Conservation (phyloP, 2,113 vertebrate genomes). For the Taurulus bubalis region DNA sequence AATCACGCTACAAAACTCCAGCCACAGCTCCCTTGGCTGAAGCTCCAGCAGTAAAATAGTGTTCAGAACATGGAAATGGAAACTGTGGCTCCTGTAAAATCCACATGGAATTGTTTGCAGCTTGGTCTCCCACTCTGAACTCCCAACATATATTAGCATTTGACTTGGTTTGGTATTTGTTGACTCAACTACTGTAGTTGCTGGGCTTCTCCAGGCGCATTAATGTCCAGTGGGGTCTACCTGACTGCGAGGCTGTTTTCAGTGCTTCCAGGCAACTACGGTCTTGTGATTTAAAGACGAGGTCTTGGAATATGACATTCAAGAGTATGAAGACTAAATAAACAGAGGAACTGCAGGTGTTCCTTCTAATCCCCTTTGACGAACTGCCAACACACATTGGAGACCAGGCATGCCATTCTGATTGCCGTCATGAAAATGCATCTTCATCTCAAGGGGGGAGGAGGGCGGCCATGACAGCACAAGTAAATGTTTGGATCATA, state of each 20-base stretch:
- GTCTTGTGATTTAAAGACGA: background rate
- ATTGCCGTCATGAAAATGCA: constrained; percentile 14
- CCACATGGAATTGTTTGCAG: constrained; percentile 27
- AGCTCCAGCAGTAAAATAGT: constrained; percentile 34
- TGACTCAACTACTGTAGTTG: background rate
- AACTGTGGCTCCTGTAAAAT: constrained; percentile 45
- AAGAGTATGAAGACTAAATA: constrained; percentile 44
- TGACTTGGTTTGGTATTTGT: background rate
- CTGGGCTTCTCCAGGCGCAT: background rate
- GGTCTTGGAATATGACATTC: constrained; percentile 22
- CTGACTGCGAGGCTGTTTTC: background rate
- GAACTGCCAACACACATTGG: constrained; percentile 26
- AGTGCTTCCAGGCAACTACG: constrained; percentile 20
- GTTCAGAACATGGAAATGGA: constrained; percentile 24
- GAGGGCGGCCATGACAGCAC: constrained; percentile 6
- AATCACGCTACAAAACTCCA: background rate
- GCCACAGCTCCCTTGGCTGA: constrained; percentile 13
- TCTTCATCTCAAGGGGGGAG: constrained; percentile 1
- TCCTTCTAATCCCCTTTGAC: constrained; percentile 22
- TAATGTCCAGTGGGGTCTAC: background rate
- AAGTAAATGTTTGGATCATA: constrained; percentile 55
- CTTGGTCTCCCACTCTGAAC: background rate
- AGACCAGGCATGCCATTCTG: constrained; percentile 9
- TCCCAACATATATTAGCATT: background rate
- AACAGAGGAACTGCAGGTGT: constrained; percentile 55